Conservation (phyloP, 2,797 vertebrate genomes). For the Malacoctenus gilli region DNA sequence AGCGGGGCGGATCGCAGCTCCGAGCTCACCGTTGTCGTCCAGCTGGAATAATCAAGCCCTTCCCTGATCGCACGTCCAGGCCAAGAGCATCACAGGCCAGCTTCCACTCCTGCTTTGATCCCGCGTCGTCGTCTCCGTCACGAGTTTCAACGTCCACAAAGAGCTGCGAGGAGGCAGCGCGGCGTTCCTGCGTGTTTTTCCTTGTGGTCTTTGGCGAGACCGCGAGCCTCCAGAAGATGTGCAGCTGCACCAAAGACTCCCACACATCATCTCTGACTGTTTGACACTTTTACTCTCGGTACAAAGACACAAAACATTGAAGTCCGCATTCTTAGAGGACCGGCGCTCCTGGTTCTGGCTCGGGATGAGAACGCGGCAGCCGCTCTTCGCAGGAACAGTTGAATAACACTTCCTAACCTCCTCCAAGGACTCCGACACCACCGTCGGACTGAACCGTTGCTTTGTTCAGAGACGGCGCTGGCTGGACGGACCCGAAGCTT, state of each 20-base stretch:
- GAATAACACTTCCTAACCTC: slow-evolving; percentile 10
- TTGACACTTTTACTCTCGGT: no score
- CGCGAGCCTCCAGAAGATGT: slow-evolving; percentile 29
- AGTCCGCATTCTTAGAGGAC: no score
- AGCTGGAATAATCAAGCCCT: slow-evolving; percentile 26
- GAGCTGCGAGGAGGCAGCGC: slow-evolving; percentile 33
- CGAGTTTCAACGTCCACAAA: slow-evolving; percentile 60
- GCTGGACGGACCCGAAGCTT: slow-evolving; percentile 33
- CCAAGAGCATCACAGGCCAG: slow-evolving; percentile 61
- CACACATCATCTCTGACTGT: neutral
- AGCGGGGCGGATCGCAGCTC: slow-evolving; percentile 24
- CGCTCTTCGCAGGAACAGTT: slow-evolving; percentile 30
- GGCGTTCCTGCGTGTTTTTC: slow-evolving; percentile 16
- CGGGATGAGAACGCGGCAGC: slow-evolving; percentile 3
- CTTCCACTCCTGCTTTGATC: slow-evolving; percentile 65
- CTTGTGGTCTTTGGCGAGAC: slow-evolving; percentile 45
- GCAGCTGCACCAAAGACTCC: slow-evolving; percentile 42
- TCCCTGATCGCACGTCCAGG: slow-evolving; percentile 46
- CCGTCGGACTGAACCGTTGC: slow-evolving; percentile 27
- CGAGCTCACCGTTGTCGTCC: slow-evolving; percentile 25
- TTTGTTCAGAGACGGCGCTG: slow-evolving; percentile 23
- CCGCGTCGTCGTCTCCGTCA: slow-evolving; percentile 39
- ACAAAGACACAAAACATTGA: slow-evolving; percentile 1
- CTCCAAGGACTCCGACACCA: slow-evolving; percentile 17
- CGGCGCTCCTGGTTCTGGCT: neutral